These are phyloP conservation scores for Cantharis rufa DNA, from an alignment of 2,888 invertebrate genomes.

Conservation along the genomic window DNA sequence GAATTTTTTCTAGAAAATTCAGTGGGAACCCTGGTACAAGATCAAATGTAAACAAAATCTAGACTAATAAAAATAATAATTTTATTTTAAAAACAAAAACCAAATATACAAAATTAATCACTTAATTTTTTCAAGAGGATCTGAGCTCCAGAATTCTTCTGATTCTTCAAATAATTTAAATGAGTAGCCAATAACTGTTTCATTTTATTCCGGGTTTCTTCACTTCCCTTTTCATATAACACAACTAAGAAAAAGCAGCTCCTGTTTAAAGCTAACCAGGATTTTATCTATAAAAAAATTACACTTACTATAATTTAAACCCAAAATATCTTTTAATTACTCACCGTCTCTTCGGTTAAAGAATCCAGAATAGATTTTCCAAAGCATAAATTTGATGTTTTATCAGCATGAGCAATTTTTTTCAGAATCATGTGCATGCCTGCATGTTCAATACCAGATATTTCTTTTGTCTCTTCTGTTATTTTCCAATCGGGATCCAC, in stretches of 20 bases:
- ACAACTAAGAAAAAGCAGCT: conserved; percentile 76
- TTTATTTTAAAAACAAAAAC: not conserved
- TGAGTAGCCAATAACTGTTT: conserved; percentile 59
- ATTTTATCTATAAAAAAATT: conserved; percentile 59
- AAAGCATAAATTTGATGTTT: conserved; percentile 53
- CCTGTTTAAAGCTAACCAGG: conserved; percentile 74
- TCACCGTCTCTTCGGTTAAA: conserved; percentile 63
- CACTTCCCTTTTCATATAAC: conserved; percentile 66
- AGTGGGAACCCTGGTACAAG: too few relatives aligned
- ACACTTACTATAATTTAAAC: conserved; percentile 16
- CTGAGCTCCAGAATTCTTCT: conserved; percentile 65
- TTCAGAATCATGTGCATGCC: conserved; percentile 78
- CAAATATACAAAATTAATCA: conserved; percentile 4
- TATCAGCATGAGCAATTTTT: conserved; percentile 70
- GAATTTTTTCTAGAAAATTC: too few relatives aligned
- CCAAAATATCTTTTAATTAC: conserved; percentile 28
- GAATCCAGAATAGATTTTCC: conserved; percentile 61
- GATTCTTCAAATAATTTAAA: conserved; percentile 57
- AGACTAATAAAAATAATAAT: not conserved
- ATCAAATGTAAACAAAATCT: not conserved
- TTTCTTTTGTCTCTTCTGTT: conserved; percentile 53
- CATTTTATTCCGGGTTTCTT: conserved; percentile 55
- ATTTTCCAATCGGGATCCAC: conserved; percentile 62
- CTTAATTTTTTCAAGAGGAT: conserved; percentile 57
- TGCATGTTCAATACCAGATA: conserved; percentile 70